These are phyloP conservation scores for Bombus turneri DNA, from an alignment of 1,140 invertebrate genomes.

Conservation along the genomic window DNA sequence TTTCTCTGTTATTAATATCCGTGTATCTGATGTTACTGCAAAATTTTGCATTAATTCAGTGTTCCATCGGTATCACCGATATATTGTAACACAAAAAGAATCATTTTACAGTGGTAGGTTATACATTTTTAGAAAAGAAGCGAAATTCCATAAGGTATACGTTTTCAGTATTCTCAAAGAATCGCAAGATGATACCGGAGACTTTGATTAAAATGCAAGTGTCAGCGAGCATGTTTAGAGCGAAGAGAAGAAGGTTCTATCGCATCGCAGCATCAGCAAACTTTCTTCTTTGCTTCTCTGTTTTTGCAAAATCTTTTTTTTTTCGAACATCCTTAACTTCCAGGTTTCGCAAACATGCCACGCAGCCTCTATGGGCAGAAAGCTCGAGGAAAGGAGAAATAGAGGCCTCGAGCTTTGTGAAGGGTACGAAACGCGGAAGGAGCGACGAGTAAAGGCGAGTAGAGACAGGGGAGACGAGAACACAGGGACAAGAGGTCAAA, in stretches of 20 bases:
- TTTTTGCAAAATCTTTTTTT: neutral
- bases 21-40: neutral
- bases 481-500: constrained; percentile 29
- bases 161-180: neutral
- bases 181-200: too few species aligned
- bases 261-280: constrained; percentile 36
- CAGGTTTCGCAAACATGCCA: constrained; percentile 55
- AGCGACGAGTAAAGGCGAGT: constrained; percentile 38
- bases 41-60: neutral
- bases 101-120: neutral
- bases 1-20: neutral
- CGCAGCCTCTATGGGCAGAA: constrained; percentile 33
- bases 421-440: constrained; percentile 25
- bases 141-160: neutral
- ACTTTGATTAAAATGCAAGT: constrained; percentile 36
- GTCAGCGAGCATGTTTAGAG: neutral
- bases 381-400: constrained; percentile 19
- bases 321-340: constrained; percentile 46
- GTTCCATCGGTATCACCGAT: neutral
- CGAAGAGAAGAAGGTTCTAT: neutral
- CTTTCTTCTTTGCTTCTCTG: constrained; percentile 23
- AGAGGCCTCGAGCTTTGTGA: constrained; percentile 38
- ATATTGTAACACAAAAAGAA: neutral
- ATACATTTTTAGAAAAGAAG: neutral
- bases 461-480: constrained; percentile 35